Conservation (phyloP, 2,888 invertebrate species). For the Eupelmus urozonus region DNA sequence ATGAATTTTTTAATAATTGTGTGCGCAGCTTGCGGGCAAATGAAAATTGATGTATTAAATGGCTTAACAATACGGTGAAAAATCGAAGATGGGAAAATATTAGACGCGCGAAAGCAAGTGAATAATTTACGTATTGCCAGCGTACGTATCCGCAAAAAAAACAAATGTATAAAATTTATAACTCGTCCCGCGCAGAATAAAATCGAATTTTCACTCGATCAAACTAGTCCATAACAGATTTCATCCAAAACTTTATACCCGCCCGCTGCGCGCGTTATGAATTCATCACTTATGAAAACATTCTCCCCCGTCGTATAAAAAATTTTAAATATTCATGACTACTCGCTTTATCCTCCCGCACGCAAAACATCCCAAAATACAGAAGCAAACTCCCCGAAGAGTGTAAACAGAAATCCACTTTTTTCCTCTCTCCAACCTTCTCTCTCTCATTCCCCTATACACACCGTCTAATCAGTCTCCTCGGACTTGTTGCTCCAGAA, state of each 20-base stretch:
- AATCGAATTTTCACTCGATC: background rate
- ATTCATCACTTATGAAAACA: constrained; percentile 25
- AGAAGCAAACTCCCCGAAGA: background rate
- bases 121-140: too few relatives aligned
- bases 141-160: too few relatives aligned
- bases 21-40: too few relatives aligned
- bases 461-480: constrained; percentile 14
- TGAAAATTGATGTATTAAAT: too few relatives aligned
- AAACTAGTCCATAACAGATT: background rate
- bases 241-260: constrained; percentile 5
- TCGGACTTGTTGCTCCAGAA: constrained; percentile 52
- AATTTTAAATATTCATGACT: constrained; percentile 38
- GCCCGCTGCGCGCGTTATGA: background rate
- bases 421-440: too few relatives aligned
- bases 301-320: background rate
- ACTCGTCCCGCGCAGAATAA: background rate
- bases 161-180: background rate
- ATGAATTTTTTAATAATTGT: too few relatives aligned
- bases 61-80: too few relatives aligned
- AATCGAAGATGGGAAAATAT: too few relatives aligned
- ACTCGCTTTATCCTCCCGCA: constrained; percentile 1
- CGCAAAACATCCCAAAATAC: constrained; percentile 17
- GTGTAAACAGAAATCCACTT: background rate
- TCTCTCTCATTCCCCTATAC: too few relatives aligned
- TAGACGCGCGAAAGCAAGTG: too few relatives aligned